A percentile compares a stretch with the other conserved stretches of the same genome.
These are phyloP conservation scores for Papilio xuthus DNA, from an alignment of 1,140 invertebrate genomes.

Conservation along the genomic window DNA sequence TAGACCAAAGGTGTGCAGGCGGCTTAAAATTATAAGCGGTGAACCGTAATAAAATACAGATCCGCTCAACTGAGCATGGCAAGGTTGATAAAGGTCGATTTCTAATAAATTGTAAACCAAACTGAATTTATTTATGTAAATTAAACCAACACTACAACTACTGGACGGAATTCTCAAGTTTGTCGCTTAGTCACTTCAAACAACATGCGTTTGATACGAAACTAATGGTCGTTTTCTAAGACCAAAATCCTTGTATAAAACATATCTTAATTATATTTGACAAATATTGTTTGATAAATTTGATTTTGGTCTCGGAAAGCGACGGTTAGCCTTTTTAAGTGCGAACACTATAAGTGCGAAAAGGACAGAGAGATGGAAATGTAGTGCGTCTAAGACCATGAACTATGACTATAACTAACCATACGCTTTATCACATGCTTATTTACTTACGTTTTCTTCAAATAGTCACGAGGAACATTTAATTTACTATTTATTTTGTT, in stretches of 20 bases:
- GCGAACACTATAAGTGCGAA: too few species aligned
- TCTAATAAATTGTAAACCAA: neutral
- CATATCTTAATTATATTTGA: too few species aligned
- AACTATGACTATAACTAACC: neutral
- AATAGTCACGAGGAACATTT: conserved; percentile 1
- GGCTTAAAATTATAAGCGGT: neutral
- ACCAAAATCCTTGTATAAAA: too few species aligned
- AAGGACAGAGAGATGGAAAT: too few species aligned
- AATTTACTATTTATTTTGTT: neutral
- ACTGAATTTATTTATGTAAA: neutral
- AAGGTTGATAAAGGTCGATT: neutral
- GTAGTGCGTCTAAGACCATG: neutral
- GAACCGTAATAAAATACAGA: neutral
- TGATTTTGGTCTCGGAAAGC: too few species aligned
- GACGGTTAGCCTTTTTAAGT: too few species aligned
- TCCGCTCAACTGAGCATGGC: neutral
- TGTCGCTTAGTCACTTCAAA: too few species aligned
- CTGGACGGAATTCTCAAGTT: neutral
- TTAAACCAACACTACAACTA: neutral
- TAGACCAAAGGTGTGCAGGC: neutral
- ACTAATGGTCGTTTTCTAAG: too few species aligned
- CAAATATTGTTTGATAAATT: too few species aligned
- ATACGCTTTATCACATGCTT: conserved; percentile 6
- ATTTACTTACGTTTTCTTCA: neutral
- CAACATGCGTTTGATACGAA: too few species aligned